A percentile compares a stretch with the other conserved stretches of the same genome.
Evolutionary conservation across 2,888 invertebrate species (phyloP).

Genomic region (Megamerina dolium): DNA sequence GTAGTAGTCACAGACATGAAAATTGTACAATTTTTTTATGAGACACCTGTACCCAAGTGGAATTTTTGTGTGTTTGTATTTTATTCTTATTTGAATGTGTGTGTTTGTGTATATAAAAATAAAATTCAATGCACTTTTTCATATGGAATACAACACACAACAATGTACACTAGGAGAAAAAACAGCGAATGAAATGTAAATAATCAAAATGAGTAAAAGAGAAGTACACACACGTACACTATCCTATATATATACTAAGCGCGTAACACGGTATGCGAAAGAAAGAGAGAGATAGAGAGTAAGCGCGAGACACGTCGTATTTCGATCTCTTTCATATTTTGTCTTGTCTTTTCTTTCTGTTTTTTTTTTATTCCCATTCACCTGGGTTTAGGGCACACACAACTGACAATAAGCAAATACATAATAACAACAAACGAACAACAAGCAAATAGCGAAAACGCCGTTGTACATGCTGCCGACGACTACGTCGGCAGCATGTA

Average conservation of each 20-base stretch:
- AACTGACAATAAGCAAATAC: too few species aligned
- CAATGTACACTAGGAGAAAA: background rate
- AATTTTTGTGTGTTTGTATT: background rate
- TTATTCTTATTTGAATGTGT: background rate
- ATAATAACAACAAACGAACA: too few species aligned
- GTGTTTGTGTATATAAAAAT: background rate
- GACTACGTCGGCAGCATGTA: constrained; percentile 12
- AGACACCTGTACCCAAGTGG: too few species aligned
- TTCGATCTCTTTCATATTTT: too few species aligned
- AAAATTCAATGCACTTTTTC: constrained; percentile 7
- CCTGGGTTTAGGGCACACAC: constrained; percentile 21
- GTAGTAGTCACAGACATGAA: too few species aligned
- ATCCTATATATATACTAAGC: background rate
- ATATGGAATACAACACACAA: constrained; percentile 1
- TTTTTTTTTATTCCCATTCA: constrained; percentile 14
- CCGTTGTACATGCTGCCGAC: too few species aligned
- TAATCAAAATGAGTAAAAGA: too few species aligned
- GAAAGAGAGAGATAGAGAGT: background rate
- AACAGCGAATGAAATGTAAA: too few species aligned
- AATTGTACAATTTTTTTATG: too few species aligned
- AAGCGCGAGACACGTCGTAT: background rate
- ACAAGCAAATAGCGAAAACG: too few species aligned
- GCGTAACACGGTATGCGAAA: background rate
- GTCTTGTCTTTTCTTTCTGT: constrained; percentile 1
- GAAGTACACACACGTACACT: background rate